A percentile compares a stretch with the other conserved stretches of the same genome.
These are phyloP conservation scores for Enteromius radiatus DNA, from an alignment of 2,797 vertebrate species.

Conservation along the genomic window DNA sequence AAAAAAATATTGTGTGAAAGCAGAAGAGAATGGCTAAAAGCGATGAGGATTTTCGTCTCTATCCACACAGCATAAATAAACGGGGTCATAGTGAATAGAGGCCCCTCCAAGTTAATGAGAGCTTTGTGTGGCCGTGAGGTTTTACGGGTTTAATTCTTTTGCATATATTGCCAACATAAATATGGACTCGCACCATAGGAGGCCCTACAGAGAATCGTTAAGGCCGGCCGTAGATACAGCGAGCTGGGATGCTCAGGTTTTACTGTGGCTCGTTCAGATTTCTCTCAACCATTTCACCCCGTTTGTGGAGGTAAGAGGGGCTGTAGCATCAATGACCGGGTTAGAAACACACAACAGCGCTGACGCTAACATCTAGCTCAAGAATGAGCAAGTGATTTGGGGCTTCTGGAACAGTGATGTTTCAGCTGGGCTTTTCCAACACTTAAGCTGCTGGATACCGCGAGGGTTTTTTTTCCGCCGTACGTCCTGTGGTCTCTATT, in stretches of 20 bases:
- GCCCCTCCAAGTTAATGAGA: conserved; percentile 81
- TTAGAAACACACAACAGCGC: conserved; percentile 59
- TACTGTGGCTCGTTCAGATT: conserved; percentile 89
- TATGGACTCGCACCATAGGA: conserved; percentile 88
- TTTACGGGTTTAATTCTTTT: conserved; percentile 97
- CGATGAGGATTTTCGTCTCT: conserved; percentile 63
- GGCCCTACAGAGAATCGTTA: conserved; percentile 88
- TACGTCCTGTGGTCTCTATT: conserved; percentile 46
- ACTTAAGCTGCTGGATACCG: conserved; percentile 28
- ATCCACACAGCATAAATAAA: conserved; percentile 73
- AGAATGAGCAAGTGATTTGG: conserved; percentile 43
- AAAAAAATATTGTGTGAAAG: conserved; percentile 65
- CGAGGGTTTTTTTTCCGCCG: conserved; percentile 32
- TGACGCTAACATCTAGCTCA: conserved; percentile 39
- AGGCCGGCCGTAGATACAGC: conserved; percentile 84
- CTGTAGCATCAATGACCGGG: conserved; percentile 53
- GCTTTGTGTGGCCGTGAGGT: conserved; percentile 92
- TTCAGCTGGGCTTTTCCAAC: conserved; percentile 45
- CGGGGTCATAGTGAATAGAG: conserved; percentile 63
- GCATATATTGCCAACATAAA: conserved; percentile 99
- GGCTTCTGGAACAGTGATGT: conserved; percentile 33
- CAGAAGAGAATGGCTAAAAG: conserved; percentile 24
- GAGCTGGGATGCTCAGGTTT: conserved; percentile 93
- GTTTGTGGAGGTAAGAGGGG: conserved; percentile 71
- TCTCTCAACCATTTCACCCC: conserved; percentile 85